Evolutionary conservation across 2,888 invertebrate genomes (phyloP).

Genomic region (Lithophane ornitopus): DNA sequence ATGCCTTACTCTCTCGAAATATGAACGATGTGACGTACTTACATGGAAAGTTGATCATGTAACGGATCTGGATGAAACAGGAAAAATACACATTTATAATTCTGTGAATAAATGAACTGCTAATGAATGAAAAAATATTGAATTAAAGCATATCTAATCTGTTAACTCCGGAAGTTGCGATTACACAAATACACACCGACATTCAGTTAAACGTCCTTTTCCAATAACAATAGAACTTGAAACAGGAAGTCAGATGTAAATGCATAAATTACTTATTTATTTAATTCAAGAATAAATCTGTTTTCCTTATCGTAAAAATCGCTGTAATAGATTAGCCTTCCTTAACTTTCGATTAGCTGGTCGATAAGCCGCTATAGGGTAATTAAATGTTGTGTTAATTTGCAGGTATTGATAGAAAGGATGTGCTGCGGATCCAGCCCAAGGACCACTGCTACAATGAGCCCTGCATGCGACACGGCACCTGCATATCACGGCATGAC

Average conservation of each 20-base stretch:
- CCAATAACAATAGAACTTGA: constrained; percentile 34
- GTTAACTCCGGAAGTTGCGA: constrained; percentile 23
- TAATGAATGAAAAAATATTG: neutral
- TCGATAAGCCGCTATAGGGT: neutral
- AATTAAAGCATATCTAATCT: constrained; percentile 16
- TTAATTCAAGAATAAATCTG: constrained; percentile 1
- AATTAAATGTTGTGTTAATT: constrained; percentile 16
- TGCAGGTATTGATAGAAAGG: constrained; percentile 88
- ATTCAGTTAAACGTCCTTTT: constrained; percentile 32
- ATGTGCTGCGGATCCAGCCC: constrained; percentile 89
- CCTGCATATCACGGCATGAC: constrained; percentile 94
- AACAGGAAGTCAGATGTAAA: constrained; percentile 24
- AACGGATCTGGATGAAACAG: constrained; percentile 4
- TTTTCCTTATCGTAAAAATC: constrained; percentile 23
- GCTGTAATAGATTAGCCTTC: constrained; percentile 1
- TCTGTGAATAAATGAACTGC: constrained; percentile 7
- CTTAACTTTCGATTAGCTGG: neutral
- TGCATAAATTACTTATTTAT: neutral
- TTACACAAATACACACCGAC: constrained; percentile 13
- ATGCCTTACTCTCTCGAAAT: neutral
- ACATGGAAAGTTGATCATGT: constrained; percentile 3
- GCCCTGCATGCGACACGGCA: constrained; percentile 96
- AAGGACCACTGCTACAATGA: constrained; percentile 94
- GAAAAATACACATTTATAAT: neutral
- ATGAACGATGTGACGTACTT: neutral